Conservation (phyloP, 2,113 vertebrate genomes). For the Hydrochoerus hydrochaeris region DNA sequence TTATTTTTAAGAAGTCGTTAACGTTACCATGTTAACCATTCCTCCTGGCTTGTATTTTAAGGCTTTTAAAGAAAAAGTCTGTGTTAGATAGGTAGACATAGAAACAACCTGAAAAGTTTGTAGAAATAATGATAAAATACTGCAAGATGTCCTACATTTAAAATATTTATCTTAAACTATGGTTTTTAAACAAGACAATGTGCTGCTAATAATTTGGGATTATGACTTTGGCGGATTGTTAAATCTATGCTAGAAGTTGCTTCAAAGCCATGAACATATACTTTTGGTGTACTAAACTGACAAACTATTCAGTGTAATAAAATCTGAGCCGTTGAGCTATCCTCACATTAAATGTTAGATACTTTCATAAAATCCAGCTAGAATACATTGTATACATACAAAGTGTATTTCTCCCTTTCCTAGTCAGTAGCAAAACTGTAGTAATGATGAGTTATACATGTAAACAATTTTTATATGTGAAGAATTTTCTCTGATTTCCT, state of each 20-base stretch:
- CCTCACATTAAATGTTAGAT: constrained; percentile 20
- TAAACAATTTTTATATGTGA: constrained; percentile 38
- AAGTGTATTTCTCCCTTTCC: constrained; percentile 47
- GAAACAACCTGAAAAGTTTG: constrained; percentile 41
- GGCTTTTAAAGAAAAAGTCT: constrained; percentile 40
- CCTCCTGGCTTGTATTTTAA: constrained; percentile 52
- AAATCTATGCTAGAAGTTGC: constrained; percentile 36
- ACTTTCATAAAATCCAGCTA: constrained; percentile 16
- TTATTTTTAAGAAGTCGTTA: constrained; percentile 72
- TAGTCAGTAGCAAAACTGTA: background rate
- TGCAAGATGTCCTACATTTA: background rate
- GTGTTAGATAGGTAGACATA: background rate
- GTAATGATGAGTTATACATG: background rate
- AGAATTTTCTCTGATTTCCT: constrained; percentile 40
- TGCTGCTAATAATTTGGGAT: background rate
- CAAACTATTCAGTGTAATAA: constrained; percentile 1
- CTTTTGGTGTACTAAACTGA: constrained; percentile 42
- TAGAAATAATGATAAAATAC: background rate
- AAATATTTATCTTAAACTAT: constrained; percentile 5
- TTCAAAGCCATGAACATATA: background rate
- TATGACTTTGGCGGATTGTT: constrained; percentile 11
- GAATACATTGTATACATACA: constrained; percentile 67
- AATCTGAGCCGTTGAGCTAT: background rate
- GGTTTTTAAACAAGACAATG: background rate
- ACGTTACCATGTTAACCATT: constrained; percentile 73